A percentile compares a stretch with the other conserved stretches of the same genome.
Evolutionary conservation across 1,140 invertebrate species (phyloP).

Genomic region (Drosophila aff.): DNA sequence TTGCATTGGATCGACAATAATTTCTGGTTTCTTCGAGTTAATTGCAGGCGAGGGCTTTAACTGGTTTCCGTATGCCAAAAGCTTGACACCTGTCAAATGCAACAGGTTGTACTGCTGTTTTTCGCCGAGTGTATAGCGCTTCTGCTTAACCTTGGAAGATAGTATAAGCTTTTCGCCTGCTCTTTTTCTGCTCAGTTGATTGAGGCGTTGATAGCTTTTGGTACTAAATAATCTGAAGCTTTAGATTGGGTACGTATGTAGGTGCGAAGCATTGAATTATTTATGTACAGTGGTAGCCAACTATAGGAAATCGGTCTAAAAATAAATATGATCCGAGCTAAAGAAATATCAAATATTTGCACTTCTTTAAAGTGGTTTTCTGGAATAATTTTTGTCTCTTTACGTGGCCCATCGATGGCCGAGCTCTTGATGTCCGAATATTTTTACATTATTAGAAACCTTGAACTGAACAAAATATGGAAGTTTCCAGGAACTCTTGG

Average conservation of each 20-base stretch:
- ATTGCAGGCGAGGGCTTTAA: conserved; percentile 2
- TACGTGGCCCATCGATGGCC: background rate
- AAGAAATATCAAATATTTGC: conserved; percentile 1
- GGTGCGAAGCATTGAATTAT: background rate
- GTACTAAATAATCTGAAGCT: conserved; percentile 41
- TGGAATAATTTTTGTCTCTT: background rate
- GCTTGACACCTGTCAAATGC: background rate
- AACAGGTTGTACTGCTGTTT: conserved; percentile 8
- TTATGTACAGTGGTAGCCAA: conserved; percentile 14
- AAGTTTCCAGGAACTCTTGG: background rate
- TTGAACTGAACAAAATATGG: background rate
- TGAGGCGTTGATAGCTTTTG: conserved; percentile 14
- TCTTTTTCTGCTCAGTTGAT: conserved; percentile 23
- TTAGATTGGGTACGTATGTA: conserved; percentile 17
- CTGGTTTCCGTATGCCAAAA: background rate
- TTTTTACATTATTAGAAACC: conserved; percentile 1
- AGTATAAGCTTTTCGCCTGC: conserved; percentile 19
- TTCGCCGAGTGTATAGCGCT: conserved; percentile 1
- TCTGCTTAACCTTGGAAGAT: conserved; percentile 37
- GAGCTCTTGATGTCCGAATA: too few species aligned
- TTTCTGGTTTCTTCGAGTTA: background rate
- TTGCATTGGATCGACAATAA: background rate
- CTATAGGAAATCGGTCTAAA: background rate
- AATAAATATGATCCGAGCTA: background rate
- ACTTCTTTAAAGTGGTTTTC: background rate